Conservation (phyloP, 2,797 vertebrate species). For the Numenius phaeopus region DNA sequence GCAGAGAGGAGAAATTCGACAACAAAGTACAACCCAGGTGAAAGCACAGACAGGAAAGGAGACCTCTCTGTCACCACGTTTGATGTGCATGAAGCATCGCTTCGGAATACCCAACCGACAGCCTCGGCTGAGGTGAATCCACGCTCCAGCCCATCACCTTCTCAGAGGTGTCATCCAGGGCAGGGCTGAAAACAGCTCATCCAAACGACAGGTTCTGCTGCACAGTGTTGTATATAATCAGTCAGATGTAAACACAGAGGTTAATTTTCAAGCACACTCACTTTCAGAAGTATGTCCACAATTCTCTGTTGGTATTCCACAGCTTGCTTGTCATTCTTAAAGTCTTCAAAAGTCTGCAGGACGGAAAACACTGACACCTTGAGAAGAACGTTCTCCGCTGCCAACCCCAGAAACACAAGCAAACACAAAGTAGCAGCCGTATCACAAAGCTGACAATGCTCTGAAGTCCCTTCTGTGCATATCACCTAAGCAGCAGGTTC, state of each 20-base stretch:
- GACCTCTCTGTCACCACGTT: not conserved
- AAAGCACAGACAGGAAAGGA: not conserved
- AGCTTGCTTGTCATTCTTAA: slow-evolving; percentile 98
- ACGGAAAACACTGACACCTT: slow-evolving; percentile 30
- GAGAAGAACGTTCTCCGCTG: not conserved
- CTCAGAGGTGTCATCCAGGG: not conserved
- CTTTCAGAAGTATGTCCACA: slow-evolving; percentile 96
- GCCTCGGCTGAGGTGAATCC: not conserved
- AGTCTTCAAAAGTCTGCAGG: slow-evolving; percentile 95
- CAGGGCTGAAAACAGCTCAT: not conserved
- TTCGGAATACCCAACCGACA: not conserved
- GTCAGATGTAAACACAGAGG: not conserved
- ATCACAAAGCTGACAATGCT: not conserved
- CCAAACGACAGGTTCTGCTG: not conserved
- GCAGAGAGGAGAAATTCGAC: not conserved
- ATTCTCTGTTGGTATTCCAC: slow-evolving; percentile 97
- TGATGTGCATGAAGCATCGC: not conserved
- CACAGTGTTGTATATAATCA: not conserved
- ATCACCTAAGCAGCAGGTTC: not conserved
- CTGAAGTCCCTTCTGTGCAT: not conserved
- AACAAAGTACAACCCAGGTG: not conserved
- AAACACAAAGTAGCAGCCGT: not conserved
- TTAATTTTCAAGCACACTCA: slow-evolving; percentile 62
- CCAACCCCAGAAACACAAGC: not conserved
- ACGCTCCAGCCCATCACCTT: not conserved